Base-by-base conservation (phyloP, 2,888 invertebrate species). In the Podabrus alpinus region DNA sequence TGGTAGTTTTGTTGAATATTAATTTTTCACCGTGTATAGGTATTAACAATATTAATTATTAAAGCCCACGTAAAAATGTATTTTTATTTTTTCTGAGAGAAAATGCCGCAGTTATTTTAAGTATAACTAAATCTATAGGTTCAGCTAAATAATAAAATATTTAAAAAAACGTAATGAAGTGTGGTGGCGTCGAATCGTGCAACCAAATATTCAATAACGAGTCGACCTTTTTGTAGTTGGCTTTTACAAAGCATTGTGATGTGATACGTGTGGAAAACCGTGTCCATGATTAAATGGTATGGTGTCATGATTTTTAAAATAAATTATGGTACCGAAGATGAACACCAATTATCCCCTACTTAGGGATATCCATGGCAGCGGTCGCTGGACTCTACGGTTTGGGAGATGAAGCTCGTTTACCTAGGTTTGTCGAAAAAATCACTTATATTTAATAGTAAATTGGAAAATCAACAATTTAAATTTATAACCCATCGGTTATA, bases 381-480 rank as follows among this genome's bases (percentile, higher is more conserved):
- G 94, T 94, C 86, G 94, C 94, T 83, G 94, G 94, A 85, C 91
- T 94, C 75, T 94, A 94, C 86, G 94, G 94, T 83, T 91, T 94
- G 85, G 93, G 94, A 85, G 94, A 94, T 87, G 94, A 94, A 86
- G 89, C 90, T 85, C 91, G 93, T 71, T 82, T 80, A 78, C 86
- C 85, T 81, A 87, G 86, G 86, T 86, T 76, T 59, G 79, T 76
- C 64, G 24, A 17, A 17, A 25, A 21, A 45, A 19, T 19, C 17
- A 64, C 7, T 45, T 45, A 9, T 29, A 29, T 45, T n/a, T 45
- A 45, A 45, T 45, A 45, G n/a, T 7, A 7, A 45, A 5, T 45
- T 45, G n/a, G 1, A 13, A n/a, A 45, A 45, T 45, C 45, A 4
- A 45, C 1, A 2, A n/a, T 45, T 45, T 25, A 25, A 25, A 25